These are phyloP conservation scores for Donacobius atricapilla DNA, from an alignment of 2,113 vertebrate genomes.

Conservation along the genomic window DNA sequence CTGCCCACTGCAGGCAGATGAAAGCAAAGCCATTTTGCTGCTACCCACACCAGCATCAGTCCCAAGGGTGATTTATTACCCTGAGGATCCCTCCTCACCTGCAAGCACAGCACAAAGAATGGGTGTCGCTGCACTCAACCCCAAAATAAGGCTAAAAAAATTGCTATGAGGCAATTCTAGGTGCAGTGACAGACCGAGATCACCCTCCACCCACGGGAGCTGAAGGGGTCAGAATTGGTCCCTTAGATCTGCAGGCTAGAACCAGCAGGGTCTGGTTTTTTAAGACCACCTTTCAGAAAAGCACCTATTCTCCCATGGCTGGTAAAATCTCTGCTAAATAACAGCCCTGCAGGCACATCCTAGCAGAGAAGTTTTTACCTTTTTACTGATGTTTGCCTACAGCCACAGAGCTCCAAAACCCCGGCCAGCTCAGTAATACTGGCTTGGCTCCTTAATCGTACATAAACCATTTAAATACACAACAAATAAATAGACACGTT, in stretches of 20 bases:
- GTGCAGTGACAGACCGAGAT: background rate
- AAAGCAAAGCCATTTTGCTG: background rate
- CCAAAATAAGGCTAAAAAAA: background rate
- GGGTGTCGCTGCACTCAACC: fast-evolving
- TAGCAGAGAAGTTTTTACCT: slow-evolving; percentile 3
- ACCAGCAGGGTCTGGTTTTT: background rate
- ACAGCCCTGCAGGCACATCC: background rate
- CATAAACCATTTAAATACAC: slow-evolving; percentile 41
- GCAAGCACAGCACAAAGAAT: background rate
- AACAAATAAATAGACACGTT: slow-evolving; percentile 53
- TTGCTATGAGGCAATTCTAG: background rate
- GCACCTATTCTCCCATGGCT: background rate
- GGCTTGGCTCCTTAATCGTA: slow-evolving; percentile 33
- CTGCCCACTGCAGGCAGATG: background rate
- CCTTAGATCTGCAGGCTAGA: background rate
- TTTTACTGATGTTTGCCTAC: slow-evolving; percentile 1
- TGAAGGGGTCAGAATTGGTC: background rate
- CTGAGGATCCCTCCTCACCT: background rate
- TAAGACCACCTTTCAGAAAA: background rate
- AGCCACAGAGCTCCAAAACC: background rate
- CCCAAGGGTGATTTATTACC: background rate
- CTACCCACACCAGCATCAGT: background rate
- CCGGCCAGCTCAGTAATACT: slow-evolving; percentile 3
- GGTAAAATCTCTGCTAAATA: background rate
- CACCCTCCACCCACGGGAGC: background rate